Evolutionary conservation across 2,888 invertebrate genomes (phyloP).

Genomic region (Blastobasis adustella): DNA sequence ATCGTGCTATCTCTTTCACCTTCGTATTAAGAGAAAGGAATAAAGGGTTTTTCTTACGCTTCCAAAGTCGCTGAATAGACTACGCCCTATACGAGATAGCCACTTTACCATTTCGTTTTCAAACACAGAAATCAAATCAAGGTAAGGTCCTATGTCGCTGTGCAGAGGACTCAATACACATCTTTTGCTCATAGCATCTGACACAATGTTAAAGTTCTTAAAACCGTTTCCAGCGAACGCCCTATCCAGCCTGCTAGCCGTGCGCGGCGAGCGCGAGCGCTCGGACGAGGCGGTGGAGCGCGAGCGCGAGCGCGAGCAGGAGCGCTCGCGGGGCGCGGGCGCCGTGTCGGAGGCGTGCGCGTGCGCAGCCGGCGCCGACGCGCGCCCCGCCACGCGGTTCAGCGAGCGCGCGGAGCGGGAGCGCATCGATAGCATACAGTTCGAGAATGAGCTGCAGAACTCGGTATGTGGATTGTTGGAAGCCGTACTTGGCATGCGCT

Average conservation of each 20-base stretch:
- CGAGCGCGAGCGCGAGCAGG: slow-evolving; percentile 28
- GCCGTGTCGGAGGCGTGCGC: slow-evolving; percentile 46
- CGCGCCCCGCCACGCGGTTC: slow-evolving; percentile 32
- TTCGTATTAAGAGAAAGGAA: no score
- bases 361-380: slow-evolving; percentile 31
- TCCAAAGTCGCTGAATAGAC: no score
- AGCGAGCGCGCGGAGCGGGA: slow-evolving; percentile 64
- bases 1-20: background rate
- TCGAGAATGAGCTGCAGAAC: slow-evolving; percentile 89
- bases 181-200: no score
- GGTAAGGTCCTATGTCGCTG: no score
- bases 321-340: slow-evolving; percentile 51
- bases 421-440: slow-evolving; percentile 76
- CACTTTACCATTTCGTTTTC: no score
- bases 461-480: slow-evolving; percentile 75
- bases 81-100: no score
- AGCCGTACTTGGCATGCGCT: no score
- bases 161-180: no score
- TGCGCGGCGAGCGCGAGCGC: slow-evolving; percentile 34
- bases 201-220: no score
- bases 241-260: slow-evolving; percentile 49
- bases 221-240: slow-evolving; percentile 36
- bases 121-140: no score
- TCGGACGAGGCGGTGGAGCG: no score
- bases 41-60: no score